These are phyloP conservation scores for Aplysina aerophoba DNA, from an alignment of 37 sponge, comb jelly and placozoan genomes.

Conservation along the genomic window DNA sequence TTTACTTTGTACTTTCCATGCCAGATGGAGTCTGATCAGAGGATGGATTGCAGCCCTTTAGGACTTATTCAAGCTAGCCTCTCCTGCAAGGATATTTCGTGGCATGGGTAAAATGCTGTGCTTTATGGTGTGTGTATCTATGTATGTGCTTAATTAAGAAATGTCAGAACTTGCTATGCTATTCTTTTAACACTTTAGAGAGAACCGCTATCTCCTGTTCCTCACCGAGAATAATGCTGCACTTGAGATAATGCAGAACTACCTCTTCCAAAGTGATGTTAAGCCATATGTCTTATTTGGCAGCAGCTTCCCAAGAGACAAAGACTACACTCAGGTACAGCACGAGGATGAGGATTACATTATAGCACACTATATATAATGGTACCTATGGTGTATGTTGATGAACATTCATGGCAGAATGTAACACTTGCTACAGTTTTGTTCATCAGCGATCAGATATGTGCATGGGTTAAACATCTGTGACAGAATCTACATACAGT, in stretches of 20 bases:
- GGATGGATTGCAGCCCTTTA: conserved; percentile 57
- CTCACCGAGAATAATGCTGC: conserved; percentile 94
- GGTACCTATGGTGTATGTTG: no score
- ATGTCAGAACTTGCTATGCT: conserved; percentile 3
- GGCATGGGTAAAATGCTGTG: conserved; percentile 91
- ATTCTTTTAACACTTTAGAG: conserved; percentile 51
- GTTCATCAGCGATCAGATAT: no score
- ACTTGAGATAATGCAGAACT: conserved; percentile 76
- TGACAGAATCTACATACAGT: no score
- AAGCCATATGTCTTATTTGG: conserved; percentile 86
- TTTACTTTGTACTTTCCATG: not conserved
- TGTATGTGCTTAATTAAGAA: not conserved
- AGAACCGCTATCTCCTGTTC: conserved; percentile 90
- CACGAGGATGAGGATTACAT: no score
- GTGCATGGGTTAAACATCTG: no score
- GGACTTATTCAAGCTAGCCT: conserved; percentile 82
- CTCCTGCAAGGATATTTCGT: conserved; percentile 54
- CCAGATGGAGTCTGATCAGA: not conserved
- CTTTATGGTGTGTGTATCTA: not conserved
- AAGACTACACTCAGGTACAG: conserved; percentile 94
- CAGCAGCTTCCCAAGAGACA: conserved; percentile 92
- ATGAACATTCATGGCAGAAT: no score
- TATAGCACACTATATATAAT: no score
- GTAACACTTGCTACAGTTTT: no score
- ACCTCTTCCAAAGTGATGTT: conserved; percentile 1